A percentile compares a stretch with the other conserved stretches of the same genome.
Evolutionary conservation across 2,888 invertebrate genomes (phyloP).

Genomic region (Scaptomyza tumidula): DNA sequence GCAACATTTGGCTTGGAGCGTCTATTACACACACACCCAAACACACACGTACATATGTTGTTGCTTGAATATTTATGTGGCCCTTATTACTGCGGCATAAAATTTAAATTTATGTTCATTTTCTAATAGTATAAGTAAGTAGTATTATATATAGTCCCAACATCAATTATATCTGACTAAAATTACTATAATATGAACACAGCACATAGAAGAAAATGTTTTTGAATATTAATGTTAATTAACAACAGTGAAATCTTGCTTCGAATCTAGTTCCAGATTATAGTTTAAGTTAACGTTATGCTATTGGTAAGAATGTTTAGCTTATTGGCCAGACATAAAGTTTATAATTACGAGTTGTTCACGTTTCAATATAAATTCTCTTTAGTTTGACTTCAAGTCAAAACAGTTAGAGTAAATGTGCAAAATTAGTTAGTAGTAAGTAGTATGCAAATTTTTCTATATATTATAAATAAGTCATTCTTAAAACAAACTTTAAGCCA

Average conservation of each 20-base stretch:
- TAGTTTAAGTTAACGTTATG: too few relatives aligned
- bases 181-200: neutral
- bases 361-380: too few relatives aligned
- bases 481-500: too few relatives aligned
- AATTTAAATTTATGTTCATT: constrained; percentile 65
- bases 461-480: neutral
- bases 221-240: neutral
- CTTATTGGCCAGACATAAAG: too few relatives aligned
- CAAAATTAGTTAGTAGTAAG: neutral
- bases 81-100: constrained; percentile 44
- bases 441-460: neutral
- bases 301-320: neutral
- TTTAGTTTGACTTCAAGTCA: too few relatives aligned
- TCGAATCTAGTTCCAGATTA: neutral
- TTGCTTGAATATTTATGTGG: constrained; percentile 72
- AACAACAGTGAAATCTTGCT: neutral
- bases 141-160: constrained; percentile 19
- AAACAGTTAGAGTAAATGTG: too few relatives aligned
- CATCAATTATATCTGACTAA: constrained; percentile 28
- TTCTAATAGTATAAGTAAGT: constrained; percentile 35
- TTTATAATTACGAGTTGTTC: too few relatives aligned
- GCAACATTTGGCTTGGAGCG: constrained; percentile 73
- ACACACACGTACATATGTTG: neutral
- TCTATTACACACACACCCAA: constrained; percentile 41
- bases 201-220: neutral